Evolutionary conservation across 2,113 vertebrate genomes (phyloP).

Genomic region (Ranitomeya imitator): DNA sequence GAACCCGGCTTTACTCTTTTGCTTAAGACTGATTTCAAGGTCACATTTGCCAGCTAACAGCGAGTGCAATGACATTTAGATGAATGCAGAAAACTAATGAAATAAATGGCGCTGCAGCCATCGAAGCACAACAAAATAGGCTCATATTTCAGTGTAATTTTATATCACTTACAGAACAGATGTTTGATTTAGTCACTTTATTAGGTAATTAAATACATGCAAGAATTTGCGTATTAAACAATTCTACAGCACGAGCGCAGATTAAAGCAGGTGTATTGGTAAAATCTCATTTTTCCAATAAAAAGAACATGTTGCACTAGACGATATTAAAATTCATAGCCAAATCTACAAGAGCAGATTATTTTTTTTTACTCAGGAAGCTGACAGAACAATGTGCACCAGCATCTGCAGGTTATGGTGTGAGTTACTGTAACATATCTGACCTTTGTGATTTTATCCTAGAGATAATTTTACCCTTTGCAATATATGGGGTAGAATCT

Average conservation of each 20-base stretch:
- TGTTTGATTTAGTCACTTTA: conserved; percentile 29
- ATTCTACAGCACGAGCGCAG: neutral
- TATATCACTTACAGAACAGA: conserved; percentile 1
- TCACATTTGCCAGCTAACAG: conserved; percentile 15
- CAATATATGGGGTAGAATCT: no score
- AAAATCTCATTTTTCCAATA: neutral
- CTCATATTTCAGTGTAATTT: conserved; percentile 9
- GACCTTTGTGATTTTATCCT: no score
- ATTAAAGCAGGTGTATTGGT: neutral
- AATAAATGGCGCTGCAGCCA: conserved; percentile 4
- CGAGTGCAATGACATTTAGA: conserved; percentile 1
- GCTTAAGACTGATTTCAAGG: conserved; percentile 14
- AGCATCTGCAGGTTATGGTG: no score
- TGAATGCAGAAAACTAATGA: neutral
- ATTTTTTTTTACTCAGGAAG: no score
- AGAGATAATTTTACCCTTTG: no score
- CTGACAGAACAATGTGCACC: no score
- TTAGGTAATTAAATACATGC: conserved; percentile 1
- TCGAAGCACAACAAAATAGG: neutral
- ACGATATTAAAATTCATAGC: no score
- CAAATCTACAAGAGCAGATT: no score
- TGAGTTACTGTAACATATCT: no score
- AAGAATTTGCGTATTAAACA: neutral
- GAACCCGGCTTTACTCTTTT: neutral
- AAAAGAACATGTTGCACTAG: no score